phyloP scores from a whole-genome alignment of 2,888 invertebrate species.

The Drosophila falleni region DNA sequence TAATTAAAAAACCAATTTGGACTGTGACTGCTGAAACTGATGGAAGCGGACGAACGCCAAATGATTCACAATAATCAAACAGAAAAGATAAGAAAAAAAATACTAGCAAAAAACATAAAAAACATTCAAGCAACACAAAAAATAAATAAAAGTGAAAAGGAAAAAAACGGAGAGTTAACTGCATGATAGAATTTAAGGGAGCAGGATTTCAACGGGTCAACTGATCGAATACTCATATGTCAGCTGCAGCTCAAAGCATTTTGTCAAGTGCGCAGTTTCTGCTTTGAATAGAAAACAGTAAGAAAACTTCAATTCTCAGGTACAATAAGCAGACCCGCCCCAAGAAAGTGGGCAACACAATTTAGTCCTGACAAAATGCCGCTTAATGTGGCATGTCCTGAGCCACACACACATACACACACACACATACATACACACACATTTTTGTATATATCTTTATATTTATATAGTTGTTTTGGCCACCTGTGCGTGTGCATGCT shows the following conservation, averaged over 20 bases:
- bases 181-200: background rate
- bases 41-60: slow-evolving; percentile 28
- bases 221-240: slow-evolving; percentile 22
- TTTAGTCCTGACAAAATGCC: slow-evolving; percentile 75
- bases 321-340: slow-evolving; percentile 24
- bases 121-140: slow-evolving; percentile 21
- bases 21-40: slow-evolving; percentile 55
- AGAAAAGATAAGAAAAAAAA: slow-evolving; percentile 18
- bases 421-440: slow-evolving; percentile 19
- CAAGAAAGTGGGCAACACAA: slow-evolving; percentile 60
- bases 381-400: slow-evolving; percentile 74
- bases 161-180: background rate
- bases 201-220: slow-evolving; percentile 7
- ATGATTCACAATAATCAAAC: slow-evolving; percentile 42
- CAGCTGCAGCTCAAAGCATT: slow-evolving; percentile 43
- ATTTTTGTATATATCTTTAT: slow-evolving; percentile 1
- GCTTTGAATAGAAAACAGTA: slow-evolving; percentile 7
- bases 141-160: slow-evolving; percentile 30
- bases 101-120: background rate
- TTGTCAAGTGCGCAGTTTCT: slow-evolving; percentile 62
- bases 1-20: slow-evolving; percentile 77
- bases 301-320: slow-evolving; percentile 36
- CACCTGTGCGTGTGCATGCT: slow-evolving; percentile 60
- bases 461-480: slow-evolving; percentile 17
- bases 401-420: slow-evolving; percentile 25